These are phyloP conservation scores for Drosophila pseudoobscura DNA, from an alignment of 1,140 invertebrate species.

Conservation along the genomic window DNA sequence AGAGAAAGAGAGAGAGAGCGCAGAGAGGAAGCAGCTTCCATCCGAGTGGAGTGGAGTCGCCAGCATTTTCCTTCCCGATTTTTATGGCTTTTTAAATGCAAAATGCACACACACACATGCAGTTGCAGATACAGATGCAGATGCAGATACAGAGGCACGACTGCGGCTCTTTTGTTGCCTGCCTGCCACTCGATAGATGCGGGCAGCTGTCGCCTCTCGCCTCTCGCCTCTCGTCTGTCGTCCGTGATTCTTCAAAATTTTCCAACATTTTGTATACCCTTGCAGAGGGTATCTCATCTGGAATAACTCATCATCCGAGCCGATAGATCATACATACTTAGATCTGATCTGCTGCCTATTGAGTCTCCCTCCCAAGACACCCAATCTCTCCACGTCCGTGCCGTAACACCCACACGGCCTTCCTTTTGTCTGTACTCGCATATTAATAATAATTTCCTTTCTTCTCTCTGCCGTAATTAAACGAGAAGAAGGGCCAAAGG, in stretches of 20 bases:
- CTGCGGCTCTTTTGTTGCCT: conserved; percentile 42
- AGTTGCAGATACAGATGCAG: background rate
- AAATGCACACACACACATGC: conserved; percentile 2
- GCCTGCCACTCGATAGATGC: conserved; percentile 47
- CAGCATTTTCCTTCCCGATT: conserved; percentile 14
- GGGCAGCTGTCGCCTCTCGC: conserved; percentile 13
- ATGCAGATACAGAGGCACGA: background rate
- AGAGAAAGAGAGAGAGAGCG: background rate
- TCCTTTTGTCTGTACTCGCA: too few species aligned
- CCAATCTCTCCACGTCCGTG: too few species aligned
- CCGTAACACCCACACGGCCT: too few species aligned
- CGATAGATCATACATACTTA: too few species aligned
- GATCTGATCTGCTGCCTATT: background rate
- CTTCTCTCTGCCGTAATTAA: conserved; percentile 38
- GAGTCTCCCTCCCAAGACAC: conserved; percentile 1
- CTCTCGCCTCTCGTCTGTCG: background rate
- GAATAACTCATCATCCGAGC: background rate
- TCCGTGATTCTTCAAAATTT: conserved; percentile 64
- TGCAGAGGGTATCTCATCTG: too few species aligned
- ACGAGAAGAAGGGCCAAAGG: conserved; percentile 26
- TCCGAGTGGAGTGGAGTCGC: conserved; percentile 6
- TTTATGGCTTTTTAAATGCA: conserved; percentile 37
- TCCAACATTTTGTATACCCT: conserved; percentile 15
- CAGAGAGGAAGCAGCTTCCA: background rate
- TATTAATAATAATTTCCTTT: conserved; percentile 21